A percentile compares a stretch with the other conserved stretches of the same genome.
Evolutionary conservation across 2,797 vertebrate genomes (phyloP).

Genomic region (Meda fulgida): DNA sequence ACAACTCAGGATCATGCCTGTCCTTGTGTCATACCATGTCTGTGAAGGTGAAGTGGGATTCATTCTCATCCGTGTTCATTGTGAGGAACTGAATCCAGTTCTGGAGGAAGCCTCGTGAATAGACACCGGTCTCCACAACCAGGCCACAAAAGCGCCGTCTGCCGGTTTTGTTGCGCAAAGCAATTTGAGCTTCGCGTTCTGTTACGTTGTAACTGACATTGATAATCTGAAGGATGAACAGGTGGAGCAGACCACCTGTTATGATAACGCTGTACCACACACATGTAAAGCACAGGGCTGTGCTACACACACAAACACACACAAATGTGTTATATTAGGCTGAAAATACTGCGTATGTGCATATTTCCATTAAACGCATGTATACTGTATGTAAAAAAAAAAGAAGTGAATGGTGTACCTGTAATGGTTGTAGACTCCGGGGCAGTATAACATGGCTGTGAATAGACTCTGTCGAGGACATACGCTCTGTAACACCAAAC

Average conservation of each 20-base stretch:
- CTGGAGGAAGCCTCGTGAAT: slow-evolving; percentile 83
- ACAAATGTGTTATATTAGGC: slow-evolving; percentile 31
- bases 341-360: neutral
- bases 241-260: slow-evolving; percentile 87
- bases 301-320: slow-evolving; percentile 72
- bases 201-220: slow-evolving; percentile 97
- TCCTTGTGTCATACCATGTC: slow-evolving; percentile 56
- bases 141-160: slow-evolving; percentile 86
- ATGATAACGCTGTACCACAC: slow-evolving; percentile 94
- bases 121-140: slow-evolving; percentile 85
- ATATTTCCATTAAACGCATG: neutral
- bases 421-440: slow-evolving; percentile 90
- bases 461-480: slow-evolving; percentile 83
- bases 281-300: slow-evolving; percentile 93
- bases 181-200: slow-evolving; percentile 88
- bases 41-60: slow-evolving; percentile 49
- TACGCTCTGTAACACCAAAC: slow-evolving; percentile 85
- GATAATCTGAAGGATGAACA: slow-evolving; percentile 90
- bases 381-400: neutral
- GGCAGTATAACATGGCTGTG: slow-evolving; percentile 90
- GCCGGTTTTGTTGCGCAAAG: slow-evolving; percentile 85
- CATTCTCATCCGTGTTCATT: slow-evolving; percentile 65
- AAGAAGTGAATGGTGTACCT: slow-evolving; percentile 78
- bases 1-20: neutral
- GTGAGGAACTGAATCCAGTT: slow-evolving; percentile 94